Percentiles rank a stretch among this genome's conserved stretches.
phyloP scores from a whole-genome alignment of 1,140 invertebrate species.

The Coelopa frigida region DNA sequence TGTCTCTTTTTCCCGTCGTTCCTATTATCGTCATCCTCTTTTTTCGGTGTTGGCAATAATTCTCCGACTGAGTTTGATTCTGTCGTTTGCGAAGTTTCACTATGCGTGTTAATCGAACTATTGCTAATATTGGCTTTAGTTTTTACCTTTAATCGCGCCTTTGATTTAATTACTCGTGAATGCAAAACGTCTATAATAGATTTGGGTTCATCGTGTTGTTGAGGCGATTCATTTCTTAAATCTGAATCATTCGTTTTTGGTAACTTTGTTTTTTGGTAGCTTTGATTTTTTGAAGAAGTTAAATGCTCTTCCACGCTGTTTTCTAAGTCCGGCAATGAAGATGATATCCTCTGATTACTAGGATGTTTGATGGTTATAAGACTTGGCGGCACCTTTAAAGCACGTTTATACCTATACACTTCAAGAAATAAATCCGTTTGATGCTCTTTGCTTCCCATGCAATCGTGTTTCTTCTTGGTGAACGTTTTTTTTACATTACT shows the following conservation, averaged over 20 bases:
- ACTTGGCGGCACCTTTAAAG: constrained; percentile 66
- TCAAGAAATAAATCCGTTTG: constrained; percentile 46
- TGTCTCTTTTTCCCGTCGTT: constrained; percentile 44
- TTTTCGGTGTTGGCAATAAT: background rate
- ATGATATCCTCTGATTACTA: constrained; percentile 54
- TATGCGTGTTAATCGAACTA: background rate
- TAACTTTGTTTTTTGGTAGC: no score
- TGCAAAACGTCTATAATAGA: constrained; percentile 43
- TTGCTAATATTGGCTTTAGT: background rate
- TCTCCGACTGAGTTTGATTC: constrained; percentile 8
- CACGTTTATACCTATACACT: constrained; percentile 70
- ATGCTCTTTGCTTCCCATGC: constrained; percentile 12
- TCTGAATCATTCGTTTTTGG: constrained; percentile 15
- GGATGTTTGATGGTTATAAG: constrained; percentile 67
- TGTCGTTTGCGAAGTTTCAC: constrained; percentile 2
- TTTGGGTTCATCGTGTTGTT: constrained; percentile 17
- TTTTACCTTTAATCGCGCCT: background rate
- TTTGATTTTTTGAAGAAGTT: no score
- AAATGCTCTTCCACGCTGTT: no score
- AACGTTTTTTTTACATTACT: constrained; percentile 7
- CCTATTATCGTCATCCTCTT: constrained; percentile 47
- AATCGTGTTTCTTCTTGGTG: constrained; percentile 3
- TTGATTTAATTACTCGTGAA: constrained; percentile 24
- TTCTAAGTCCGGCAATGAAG: constrained; percentile 68
- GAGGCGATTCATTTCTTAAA: background rate